These are phyloP conservation scores for Phasia obesa DNA, from an alignment of 2,888 invertebrate genomes.

Conservation along the genomic window DNA sequence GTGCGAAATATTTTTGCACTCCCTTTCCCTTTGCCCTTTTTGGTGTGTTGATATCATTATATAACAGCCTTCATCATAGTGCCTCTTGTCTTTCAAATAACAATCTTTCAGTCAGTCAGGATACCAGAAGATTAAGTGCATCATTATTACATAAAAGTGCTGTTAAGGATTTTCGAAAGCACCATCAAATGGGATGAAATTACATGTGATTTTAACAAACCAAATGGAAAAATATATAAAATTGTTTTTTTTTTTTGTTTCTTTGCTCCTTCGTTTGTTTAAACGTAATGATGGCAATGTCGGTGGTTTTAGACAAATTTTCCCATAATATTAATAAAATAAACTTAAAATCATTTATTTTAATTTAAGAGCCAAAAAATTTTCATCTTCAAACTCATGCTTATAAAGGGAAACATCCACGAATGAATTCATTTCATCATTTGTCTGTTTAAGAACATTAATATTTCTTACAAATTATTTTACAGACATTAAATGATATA, in stretches of 20 bases:
- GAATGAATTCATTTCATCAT: conserved; percentile 35
- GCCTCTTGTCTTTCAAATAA: conserved; percentile 23
- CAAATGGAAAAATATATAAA: not conserved
- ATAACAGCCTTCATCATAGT: not conserved
- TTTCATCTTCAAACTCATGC: conserved; percentile 29
- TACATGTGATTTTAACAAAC: conserved; percentile 50
- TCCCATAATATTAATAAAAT: conserved; percentile 64
- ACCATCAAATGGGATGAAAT: conserved; percentile 65
- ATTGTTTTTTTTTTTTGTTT: not conserved
- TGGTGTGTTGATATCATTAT: conserved; percentile 5
- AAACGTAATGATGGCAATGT: conserved; percentile 23
- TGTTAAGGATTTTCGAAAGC: conserved; percentile 52
- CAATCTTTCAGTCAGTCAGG: conserved; percentile 62
- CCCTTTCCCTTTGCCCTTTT: conserved; percentile 38
- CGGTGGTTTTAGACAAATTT: conserved; percentile 28
- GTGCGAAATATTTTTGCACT: conserved; percentile 70
- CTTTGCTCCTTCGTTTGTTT: not conserved
- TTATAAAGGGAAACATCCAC: conserved; percentile 11
- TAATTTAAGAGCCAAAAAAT: conserved; percentile 48
- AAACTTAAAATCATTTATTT: conserved; percentile 61
- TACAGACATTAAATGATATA: conserved; percentile 11
- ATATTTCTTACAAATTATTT: conserved; percentile 48
- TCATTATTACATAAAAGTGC: conserved; percentile 64
- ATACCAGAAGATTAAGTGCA: conserved; percentile 71
- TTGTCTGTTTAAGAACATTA: conserved; percentile 59